Conservation (phyloP, 2,888 invertebrate species). For the Meliscaeva auricollis region DNA sequence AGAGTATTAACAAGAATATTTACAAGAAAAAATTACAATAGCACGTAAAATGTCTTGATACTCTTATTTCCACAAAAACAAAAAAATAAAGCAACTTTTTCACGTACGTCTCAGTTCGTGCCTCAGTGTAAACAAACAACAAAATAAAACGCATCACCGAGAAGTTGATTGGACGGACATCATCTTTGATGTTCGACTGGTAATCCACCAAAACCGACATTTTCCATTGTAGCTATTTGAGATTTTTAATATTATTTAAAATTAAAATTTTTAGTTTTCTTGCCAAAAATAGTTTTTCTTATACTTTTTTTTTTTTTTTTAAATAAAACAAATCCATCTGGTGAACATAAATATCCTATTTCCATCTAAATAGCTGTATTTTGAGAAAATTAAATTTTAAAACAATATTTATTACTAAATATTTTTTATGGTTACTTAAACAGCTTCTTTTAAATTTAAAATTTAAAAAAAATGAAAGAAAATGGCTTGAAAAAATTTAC, state of each 20-base stretch:
- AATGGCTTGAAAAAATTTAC: slow-evolving; percentile 43
- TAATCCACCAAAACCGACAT: slow-evolving; percentile 30
- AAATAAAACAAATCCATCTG: slow-evolving; percentile 39
- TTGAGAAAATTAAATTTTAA: slow-evolving; percentile 47
- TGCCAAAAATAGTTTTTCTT: slow-evolving; percentile 36
- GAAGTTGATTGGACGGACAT: slow-evolving; percentile 44
- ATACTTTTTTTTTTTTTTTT: background rate
- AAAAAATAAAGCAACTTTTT: slow-evolving; percentile 3
- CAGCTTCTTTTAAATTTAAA: slow-evolving; percentile 27
- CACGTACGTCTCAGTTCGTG: slow-evolving; percentile 24
- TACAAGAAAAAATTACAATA: slow-evolving; percentile 27
- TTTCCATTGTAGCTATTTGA: slow-evolving; percentile 36
- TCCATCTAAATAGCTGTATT: slow-evolving; percentile 37
- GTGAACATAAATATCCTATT: slow-evolving; percentile 36
- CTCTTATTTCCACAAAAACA: slow-evolving; percentile 18
- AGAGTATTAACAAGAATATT: slow-evolving; percentile 50
- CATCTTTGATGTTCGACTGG: slow-evolving; percentile 59
- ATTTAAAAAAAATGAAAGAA: slow-evolving; percentile 4
- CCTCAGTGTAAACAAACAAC: slow-evolving; percentile 59
- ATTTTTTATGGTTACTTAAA: slow-evolving; percentile 55
- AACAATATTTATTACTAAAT: slow-evolving; percentile 51
- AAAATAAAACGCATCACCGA: slow-evolving; percentile 17
- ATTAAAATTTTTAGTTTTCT: slow-evolving; percentile 24
- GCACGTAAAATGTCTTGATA: slow-evolving; percentile 36
- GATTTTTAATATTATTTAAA: background rate